Evolutionary conservation across 2,888 invertebrate species (phyloP).

Genomic region (Acanthoscelides obtectus): DNA sequence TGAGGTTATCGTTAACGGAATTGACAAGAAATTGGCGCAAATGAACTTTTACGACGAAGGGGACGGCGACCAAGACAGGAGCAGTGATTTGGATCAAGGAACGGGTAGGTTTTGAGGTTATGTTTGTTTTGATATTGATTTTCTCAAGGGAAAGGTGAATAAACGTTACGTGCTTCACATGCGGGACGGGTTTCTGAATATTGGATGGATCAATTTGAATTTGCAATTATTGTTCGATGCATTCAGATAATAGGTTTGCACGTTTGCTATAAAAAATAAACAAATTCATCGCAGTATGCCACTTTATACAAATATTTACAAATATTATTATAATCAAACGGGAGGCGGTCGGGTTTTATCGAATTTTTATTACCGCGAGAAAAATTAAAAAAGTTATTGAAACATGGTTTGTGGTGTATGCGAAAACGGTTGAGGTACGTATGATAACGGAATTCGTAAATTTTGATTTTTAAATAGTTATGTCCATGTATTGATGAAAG

Average conservation of each 20-base stretch:
- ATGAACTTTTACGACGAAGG: slow-evolving; percentile 35
- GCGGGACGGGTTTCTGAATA: background rate
- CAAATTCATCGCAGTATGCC: too few species aligned
- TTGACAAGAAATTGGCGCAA: slow-evolving; percentile 29
- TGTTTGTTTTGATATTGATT: slow-evolving; percentile 14
- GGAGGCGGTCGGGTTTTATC: too few species aligned
- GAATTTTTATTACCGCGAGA: too few species aligned
- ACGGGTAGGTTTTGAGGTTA: slow-evolving; percentile 31
- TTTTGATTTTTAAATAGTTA: too few species aligned
- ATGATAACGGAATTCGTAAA: too few species aligned
- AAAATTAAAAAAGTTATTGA: too few species aligned
- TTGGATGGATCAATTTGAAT: background rate
- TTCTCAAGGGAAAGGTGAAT: slow-evolving; percentile 5
- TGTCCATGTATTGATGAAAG: too few species aligned
- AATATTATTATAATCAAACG: too few species aligned
- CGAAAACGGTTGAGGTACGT: too few species aligned
- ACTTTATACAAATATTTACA: too few species aligned
- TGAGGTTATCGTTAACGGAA: slow-evolving; percentile 29
- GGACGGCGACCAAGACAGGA: slow-evolving; percentile 26
- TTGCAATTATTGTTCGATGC: background rate
- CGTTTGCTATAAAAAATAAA: too few species aligned
- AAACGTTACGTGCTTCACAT: background rate
- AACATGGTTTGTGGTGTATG: too few species aligned
- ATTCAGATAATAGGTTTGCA: background rate
- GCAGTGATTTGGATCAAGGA: slow-evolving; percentile 30